phyloP scores from a whole-genome alignment of 2,113 vertebrate species.

The Dromaius novaehollandiae region DNA sequence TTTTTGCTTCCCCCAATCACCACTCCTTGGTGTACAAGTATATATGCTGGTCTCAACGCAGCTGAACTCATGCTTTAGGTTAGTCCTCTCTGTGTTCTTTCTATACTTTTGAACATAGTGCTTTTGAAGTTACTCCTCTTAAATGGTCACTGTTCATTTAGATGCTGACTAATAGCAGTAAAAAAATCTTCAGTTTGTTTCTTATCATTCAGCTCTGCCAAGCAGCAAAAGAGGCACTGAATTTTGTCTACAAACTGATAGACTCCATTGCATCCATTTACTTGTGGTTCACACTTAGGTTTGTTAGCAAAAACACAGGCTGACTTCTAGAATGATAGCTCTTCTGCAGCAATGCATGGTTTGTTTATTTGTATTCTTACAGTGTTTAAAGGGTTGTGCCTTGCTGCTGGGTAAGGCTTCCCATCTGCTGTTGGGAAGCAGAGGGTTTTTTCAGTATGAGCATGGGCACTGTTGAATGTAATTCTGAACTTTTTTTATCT shows the following conservation, averaged over 20 bases:
- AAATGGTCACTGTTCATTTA: not conserved
- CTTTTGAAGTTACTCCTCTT: not conserved
- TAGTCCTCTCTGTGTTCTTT: not conserved
- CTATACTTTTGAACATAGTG: not conserved
- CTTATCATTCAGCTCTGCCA: not conserved
- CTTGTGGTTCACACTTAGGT: not conserved
- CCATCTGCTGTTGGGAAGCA: conserved; percentile 39
- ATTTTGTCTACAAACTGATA: not conserved
- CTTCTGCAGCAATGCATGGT: not conserved
- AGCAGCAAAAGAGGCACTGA: not conserved
- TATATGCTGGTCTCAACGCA: not conserved
- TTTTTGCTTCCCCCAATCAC: not conserved
- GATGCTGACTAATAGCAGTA: not conserved
- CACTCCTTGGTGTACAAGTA: not conserved
- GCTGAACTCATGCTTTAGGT: not conserved
- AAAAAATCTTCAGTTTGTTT: not conserved
- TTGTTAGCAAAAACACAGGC: conserved; percentile 32
- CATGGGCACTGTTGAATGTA: not conserved
- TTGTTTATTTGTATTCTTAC: conserved; percentile 50
- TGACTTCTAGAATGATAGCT: conserved; percentile 1
- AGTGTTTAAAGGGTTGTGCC: not conserved
- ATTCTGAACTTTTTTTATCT: not conserved
- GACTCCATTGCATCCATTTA: not conserved
- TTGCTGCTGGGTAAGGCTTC: conserved; percentile 35
- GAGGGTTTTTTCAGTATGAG: not conserved